Evolutionary conservation across 2,888 invertebrate species (phyloP).

Genomic region (Macaria notata): DNA sequence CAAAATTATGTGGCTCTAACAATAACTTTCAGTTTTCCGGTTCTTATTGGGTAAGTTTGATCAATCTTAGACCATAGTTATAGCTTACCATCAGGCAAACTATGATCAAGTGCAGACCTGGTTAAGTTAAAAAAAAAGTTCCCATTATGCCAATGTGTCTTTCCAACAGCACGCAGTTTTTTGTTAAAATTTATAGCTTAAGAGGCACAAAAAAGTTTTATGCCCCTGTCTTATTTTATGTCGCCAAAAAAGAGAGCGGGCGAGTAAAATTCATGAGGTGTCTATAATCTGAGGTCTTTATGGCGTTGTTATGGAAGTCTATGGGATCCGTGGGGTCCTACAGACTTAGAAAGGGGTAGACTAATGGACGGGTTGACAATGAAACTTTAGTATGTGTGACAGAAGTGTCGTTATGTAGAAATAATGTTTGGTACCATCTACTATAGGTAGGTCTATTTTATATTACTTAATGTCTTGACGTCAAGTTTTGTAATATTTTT

Average conservation of each 20-base stretch:
- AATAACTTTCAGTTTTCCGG: too few species aligned
- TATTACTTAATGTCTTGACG: too few species aligned
- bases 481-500: too few species aligned
- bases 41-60: too few species aligned
- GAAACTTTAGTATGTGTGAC: constrained; percentile 1
- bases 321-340: constrained; percentile 3
- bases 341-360: constrained; percentile 5
- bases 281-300: constrained; percentile 24
- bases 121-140: too few species aligned
- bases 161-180: background rate
- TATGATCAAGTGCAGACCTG: too few species aligned
- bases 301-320: constrained; percentile 18
- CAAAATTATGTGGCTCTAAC: too few species aligned
- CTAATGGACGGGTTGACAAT: constrained; percentile 1
- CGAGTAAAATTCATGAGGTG: constrained; percentile 31
- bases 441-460: too few species aligned
- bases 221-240: constrained; percentile 22
- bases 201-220: constrained; percentile 23
- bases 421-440: too few species aligned
- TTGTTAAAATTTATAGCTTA: constrained; percentile 22
- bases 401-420: background rate
- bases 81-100: too few species aligned
- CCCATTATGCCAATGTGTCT: too few species aligned
- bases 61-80: too few species aligned
- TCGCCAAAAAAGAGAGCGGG: constrained; percentile 22